Base-by-base conservation (phyloP, 2,888 invertebrate species). In the Macroteleia sp. region DNA sequence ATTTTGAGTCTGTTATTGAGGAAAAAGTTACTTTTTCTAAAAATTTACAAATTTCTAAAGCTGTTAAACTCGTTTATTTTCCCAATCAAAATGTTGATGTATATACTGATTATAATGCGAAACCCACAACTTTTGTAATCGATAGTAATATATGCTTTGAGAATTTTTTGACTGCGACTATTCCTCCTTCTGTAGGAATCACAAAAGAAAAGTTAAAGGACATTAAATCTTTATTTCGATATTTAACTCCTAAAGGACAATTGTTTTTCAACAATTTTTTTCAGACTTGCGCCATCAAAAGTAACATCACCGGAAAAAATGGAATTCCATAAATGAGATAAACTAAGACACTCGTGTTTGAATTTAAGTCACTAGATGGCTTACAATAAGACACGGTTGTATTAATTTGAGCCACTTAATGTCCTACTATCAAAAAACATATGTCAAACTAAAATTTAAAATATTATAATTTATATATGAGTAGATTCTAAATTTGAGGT, bases 161-260 rank as follows among this genome's bases (percentile, higher is more conserved):
- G 3, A 12, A 62, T 30, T 36, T 62, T 4, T n/a, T 17, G 34
- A 22, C 16, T 16, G 41, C 50, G 3, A 34, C 62, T 16, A 22
- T 16, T 14, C 39, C 46, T 10, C 12, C 25, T 17, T 16, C 48
- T 25, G 9, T 20, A 4, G 61, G 48, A 22, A 61, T 61, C 5
- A 22, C 20, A 19, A 32, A 36, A 48, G 61, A 61, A 28, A 61
- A 61, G 14, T 32, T 59, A 22, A 59, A 59, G 6, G 20, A 59
- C 22, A 20, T 44, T 2, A 30, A 57, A 25, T 41, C 56, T 9
- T 32, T 57, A 30, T 42, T 30, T 20, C 42, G 30, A 9, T 42
- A 57, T 16, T n/a, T 57, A 14, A 30, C 42, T 12, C n/a, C 30
- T 3, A 44, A 42, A 10, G 57, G n/a, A n/a, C n/a, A n/a, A n/a